These are phyloP conservation scores for Squalus acanthias DNA, from an alignment of 2,797 vertebrate genomes.

Conservation along the genomic window DNA sequence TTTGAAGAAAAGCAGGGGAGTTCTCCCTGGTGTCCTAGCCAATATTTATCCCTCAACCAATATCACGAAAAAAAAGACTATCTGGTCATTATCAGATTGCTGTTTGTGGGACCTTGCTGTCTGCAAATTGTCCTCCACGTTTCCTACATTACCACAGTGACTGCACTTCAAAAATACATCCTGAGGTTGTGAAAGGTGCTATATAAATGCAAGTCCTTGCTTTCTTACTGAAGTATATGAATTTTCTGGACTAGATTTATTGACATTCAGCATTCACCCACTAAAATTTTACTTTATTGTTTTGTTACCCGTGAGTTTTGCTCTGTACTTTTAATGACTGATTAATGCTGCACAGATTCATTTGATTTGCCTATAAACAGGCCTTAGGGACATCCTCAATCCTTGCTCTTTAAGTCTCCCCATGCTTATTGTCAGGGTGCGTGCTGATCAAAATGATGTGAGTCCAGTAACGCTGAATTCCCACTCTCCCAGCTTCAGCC, in stretches of 20 bases:
- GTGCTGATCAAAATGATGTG: not conserved
- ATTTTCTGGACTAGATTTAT: not conserved
- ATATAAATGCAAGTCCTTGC: not conserved
- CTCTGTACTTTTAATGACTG: not conserved
- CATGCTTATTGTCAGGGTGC: not conserved
- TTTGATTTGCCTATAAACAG: not conserved
- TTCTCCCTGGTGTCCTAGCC: not conserved
- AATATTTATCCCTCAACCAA: not conserved
- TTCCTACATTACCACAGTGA: not conserved
- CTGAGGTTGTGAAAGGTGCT: not conserved
- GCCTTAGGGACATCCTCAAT: not conserved
- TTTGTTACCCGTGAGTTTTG: not conserved
- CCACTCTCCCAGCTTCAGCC: not conserved
- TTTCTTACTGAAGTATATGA: not conserved
- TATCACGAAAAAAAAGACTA: not conserved
- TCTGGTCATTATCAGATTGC: not conserved
- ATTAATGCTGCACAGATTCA: not conserved
- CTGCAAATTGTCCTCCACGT: not conserved
- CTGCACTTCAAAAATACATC: not conserved
- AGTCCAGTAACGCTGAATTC: not conserved
- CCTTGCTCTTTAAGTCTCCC: not conserved
- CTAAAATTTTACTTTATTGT: not conserved
- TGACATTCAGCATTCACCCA: not conserved
- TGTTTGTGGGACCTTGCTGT: not conserved
- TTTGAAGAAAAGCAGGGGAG: not conserved